A percentile compares a stretch with the other conserved stretches of the same genome.
Conservation (phyloP, 2,113 vertebrate species). For the Meles meles region DNA sequence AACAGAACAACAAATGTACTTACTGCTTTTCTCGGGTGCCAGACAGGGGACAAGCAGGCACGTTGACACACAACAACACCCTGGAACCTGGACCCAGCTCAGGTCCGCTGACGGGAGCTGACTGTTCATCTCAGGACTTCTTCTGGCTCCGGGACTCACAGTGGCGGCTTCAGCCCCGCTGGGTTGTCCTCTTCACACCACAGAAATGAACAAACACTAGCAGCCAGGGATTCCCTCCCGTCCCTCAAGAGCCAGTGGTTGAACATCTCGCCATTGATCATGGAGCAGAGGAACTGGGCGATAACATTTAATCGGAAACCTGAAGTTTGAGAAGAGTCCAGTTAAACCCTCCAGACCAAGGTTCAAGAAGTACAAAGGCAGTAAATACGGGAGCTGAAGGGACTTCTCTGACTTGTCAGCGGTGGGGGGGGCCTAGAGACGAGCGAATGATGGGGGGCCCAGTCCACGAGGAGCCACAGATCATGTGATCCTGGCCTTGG, state of each 20-base stretch:
- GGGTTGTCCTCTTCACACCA: not conserved
- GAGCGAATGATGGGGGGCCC: not conserved
- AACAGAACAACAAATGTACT: not conserved
- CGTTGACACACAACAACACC: not conserved
- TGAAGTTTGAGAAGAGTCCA: not conserved
- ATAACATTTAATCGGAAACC: not conserved
- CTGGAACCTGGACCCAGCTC: not conserved
- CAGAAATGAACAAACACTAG: not conserved
- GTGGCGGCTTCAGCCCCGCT: not conserved
- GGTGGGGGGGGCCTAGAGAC: not conserved
- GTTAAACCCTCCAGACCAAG: not conserved
- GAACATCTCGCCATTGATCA: not conserved
- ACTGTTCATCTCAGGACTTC: not conserved
- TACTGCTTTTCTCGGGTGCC: not conserved
- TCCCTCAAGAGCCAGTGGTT: not conserved
- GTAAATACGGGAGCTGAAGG: not conserved
- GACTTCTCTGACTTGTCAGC: too few species aligned
- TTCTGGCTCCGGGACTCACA: rapidly evolving
- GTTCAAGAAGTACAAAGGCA: not conserved
- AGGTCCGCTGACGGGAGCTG: not conserved
- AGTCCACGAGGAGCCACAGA: not conserved
- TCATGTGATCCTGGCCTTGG: not conserved
- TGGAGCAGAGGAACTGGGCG: too few species aligned
- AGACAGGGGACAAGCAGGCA: not conserved
- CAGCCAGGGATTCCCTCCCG: not conserved